Evolutionary conservation across 2,113 vertebrate species (phyloP).

Genomic region (Syngnathus typhle): DNA sequence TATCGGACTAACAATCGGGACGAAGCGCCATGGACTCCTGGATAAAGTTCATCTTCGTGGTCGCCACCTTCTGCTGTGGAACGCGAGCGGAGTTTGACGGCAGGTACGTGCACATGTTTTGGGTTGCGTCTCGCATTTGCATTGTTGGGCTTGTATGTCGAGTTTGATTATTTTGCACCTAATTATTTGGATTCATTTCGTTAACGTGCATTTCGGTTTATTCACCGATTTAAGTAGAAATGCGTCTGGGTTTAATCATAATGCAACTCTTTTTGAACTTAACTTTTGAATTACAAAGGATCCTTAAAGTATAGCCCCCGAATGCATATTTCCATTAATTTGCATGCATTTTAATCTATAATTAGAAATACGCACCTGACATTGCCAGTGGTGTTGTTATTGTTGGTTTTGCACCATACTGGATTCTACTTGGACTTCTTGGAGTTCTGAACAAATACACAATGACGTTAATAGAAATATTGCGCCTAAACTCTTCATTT

Average conservation of each 20-base stretch:
- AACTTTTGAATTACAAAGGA: too few relatives aligned
- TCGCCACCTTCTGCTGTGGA: constrained; percentile 69
- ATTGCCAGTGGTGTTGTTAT: background rate
- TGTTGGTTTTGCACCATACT: background rate
- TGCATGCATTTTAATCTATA: background rate
- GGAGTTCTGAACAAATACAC: too few relatives aligned
- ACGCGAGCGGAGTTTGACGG: constrained; percentile 81
- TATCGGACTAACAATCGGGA: background rate
- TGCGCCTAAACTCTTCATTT: too few relatives aligned
- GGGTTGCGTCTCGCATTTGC: background rate
- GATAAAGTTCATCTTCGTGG: constrained; percentile 66
- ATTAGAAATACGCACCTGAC: background rate
- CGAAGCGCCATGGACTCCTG: constrained; percentile 66
- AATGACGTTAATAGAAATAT: too few relatives aligned
- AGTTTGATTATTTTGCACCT: background rate
- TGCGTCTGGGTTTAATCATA: background rate
- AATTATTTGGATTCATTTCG: background rate
- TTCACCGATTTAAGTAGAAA: background rate
- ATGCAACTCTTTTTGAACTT: background rate
- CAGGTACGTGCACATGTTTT: constrained; percentile 70
- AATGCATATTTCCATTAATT: too few relatives aligned
- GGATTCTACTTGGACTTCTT: too few relatives aligned
- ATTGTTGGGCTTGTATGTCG: too few relatives aligned
- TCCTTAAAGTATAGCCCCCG: too few relatives aligned
- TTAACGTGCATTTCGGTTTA: background rate